Evolutionary conservation across 1,140 invertebrate species (phyloP), one percentile per base, ranked within the genome.

Genomic region (Heliconius hermathena): DNA sequence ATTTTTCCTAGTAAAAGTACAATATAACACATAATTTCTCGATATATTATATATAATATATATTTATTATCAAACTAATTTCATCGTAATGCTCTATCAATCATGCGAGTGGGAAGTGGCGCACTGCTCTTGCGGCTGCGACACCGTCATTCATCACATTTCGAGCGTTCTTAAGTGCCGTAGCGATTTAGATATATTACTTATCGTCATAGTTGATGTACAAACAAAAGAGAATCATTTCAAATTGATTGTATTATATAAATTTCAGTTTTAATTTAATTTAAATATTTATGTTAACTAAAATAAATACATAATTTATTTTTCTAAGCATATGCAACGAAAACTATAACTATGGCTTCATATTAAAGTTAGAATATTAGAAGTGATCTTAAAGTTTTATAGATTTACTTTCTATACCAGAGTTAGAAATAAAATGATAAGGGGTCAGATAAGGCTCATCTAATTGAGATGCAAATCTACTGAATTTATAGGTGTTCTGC

Each of bases 71-170:
- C 16, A 36, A 38, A 78, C 73, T 82, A 83, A 85, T 83, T 82
- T 76, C 29, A 70, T 80, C 80, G 85, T 88, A 89, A 89, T 90
- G 79, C 84, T 86, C 87, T 89, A 93, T 93, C 92, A 92, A 93
- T 93, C 92, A 92, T 89, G 77, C 76, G 73, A 82, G 82, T 73
- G 76, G 80, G 81, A 83, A 73, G 71, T 71, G 52, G 85, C 83
- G 87, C 81, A 82, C 38, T 38, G 76, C 71, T 38, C 52, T 89
- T 86, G 85, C 85, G 85, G 73, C 81, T 81, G 73, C 83, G 82
- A 87, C 84, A 78, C 82, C 80, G 85, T 87, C 90, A 91, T 93
- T 92, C 90, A 92, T 92, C 91, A 93, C 88, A 92, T 89, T 91
- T 92, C 90, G 90, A 93, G 81, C 85, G 80, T 84, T 89, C 87